A percentile compares a stretch with the other conserved stretches of the same genome.
phyloP scores from a whole-genome alignment of 1,140 invertebrate species.

The Trichoplusia ni region DNA sequence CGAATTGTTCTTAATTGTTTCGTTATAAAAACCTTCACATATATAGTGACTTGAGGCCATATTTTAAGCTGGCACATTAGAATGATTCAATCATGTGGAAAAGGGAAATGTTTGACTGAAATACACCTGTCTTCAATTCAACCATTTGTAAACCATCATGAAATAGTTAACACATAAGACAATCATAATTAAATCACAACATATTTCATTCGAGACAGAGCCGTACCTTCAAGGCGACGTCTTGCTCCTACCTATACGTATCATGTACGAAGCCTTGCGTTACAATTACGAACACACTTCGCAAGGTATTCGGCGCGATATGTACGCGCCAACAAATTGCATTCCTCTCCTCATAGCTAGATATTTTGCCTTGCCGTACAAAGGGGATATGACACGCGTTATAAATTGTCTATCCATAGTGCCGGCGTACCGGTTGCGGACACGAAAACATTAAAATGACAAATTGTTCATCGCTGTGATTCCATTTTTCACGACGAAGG shows the following conservation, averaged over 20 bases:
- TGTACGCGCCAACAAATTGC: constrained; percentile 45
- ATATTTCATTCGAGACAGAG: too few relatives aligned
- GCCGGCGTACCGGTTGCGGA: constrained; percentile 39
- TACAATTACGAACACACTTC: constrained; percentile 38
- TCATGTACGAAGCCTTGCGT: constrained; percentile 25
- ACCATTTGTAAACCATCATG: too few relatives aligned
- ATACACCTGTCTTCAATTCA: too few relatives aligned
- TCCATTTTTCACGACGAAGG: constrained; percentile 53
- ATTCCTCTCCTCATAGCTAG: constrained; percentile 44
- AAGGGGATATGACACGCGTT: constrained; percentile 50
- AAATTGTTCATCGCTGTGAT: constrained; percentile 54
- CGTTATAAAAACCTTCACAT: too few relatives aligned
- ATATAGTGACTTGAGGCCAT: too few relatives aligned
- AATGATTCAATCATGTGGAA: too few relatives aligned
- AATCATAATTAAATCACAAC: too few relatives aligned
- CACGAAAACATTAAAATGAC: constrained; percentile 62
- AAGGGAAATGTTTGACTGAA: too few relatives aligned
- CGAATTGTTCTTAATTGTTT: too few relatives aligned
- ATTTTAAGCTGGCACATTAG: too few relatives aligned
- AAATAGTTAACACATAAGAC: too few relatives aligned
- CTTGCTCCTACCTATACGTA: constrained; percentile 4
- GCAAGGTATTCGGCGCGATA: constrained; percentile 30
- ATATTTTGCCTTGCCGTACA: constrained; percentile 45
- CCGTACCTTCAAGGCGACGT: not conserved
- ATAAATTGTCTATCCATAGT: constrained; percentile 56